Evolutionary conservation across 1,140 invertebrate species (phyloP).

Genomic region (Bacillus rossius): DNA sequence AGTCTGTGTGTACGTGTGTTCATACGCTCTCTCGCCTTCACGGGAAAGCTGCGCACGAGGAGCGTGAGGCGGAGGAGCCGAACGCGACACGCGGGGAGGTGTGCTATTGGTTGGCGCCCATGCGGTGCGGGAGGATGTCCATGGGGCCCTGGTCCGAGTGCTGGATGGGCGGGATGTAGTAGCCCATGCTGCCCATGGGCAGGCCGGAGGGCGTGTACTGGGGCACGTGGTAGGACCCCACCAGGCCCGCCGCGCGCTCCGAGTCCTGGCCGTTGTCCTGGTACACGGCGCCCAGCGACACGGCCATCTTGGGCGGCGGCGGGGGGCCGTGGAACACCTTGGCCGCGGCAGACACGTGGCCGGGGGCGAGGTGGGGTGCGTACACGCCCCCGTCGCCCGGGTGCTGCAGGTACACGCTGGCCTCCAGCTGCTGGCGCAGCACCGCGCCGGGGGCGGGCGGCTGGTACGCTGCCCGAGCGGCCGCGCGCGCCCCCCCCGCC

Average conservation of each 20-base stretch:
- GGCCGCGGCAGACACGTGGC: neutral
- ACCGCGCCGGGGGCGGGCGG: no score
- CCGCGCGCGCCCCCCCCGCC: neutral
- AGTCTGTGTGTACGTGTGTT: no score
- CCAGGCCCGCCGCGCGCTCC: neutral
- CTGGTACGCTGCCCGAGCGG: neutral
- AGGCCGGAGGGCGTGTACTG: conserved; percentile 7
- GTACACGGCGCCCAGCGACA: neutral
- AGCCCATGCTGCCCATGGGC: conserved; percentile 16
- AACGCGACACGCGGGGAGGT: no score
- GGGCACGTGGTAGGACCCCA: conserved; percentile 13
- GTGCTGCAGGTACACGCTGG: neutral
- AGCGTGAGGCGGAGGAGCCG: no score
- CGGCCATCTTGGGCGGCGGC: neutral
- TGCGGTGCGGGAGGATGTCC: conserved; percentile 8
- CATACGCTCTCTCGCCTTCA: no score
- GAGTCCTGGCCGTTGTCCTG: conserved; percentile 2
- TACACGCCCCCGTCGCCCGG: neutral
- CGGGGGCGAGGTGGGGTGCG: neutral
- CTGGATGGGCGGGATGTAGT: conserved; percentile 15
- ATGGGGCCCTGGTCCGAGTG: conserved; percentile 6
- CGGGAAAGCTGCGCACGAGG: no score
- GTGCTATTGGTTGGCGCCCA: conserved; percentile 4
- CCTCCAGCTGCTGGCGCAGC: no score
- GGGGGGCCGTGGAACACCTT: conserved; percentile 9